A percentile compares a stretch with the other conserved stretches of the same genome.
These are phyloP conservation scores for Lemur catta DNA, from an alignment of 2,797 vertebrate genomes.

Conservation along the genomic window DNA sequence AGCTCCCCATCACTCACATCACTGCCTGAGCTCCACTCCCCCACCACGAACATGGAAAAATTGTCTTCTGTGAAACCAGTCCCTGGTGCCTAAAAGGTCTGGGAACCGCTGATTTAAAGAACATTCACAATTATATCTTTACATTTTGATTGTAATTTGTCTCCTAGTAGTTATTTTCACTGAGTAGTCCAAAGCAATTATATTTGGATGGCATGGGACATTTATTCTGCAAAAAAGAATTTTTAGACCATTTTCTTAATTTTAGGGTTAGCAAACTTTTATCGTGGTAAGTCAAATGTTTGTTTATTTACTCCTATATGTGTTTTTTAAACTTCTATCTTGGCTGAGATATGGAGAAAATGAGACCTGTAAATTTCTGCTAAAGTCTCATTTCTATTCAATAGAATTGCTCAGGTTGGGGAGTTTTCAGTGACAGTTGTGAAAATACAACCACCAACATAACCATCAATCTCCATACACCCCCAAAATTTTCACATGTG, in stretches of 20 bases:
- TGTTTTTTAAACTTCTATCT: background rate
- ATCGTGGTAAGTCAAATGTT: background rate
- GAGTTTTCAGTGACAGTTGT: background rate
- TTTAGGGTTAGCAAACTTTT: constrained; percentile 25
- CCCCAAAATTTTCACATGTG: background rate
- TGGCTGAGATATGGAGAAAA: constrained; percentile 24
- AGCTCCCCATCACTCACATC: too few relatives aligned
- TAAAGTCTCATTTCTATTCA: background rate
- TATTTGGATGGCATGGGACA: background rate
- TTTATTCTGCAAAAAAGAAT: constrained; percentile 2
- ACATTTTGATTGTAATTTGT: constrained; percentile 40
- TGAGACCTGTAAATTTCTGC: background rate
- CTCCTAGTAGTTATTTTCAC: background rate
- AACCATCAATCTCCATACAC: background rate
- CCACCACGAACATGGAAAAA: too few relatives aligned
- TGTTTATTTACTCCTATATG: background rate
- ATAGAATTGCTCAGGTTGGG: background rate
- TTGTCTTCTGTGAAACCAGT: too few relatives aligned
- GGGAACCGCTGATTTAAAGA: background rate
- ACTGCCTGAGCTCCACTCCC: too few relatives aligned
- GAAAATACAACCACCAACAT: background rate
- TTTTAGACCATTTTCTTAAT: constrained; percentile 22
- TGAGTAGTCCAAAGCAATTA: constrained; percentile 2
- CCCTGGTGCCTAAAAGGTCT: too few relatives aligned
- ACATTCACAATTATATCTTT: constrained; percentile 20